Base-by-base conservation (phyloP, 2,113 vertebrate species). In the Furnarius figulus region DNA sequence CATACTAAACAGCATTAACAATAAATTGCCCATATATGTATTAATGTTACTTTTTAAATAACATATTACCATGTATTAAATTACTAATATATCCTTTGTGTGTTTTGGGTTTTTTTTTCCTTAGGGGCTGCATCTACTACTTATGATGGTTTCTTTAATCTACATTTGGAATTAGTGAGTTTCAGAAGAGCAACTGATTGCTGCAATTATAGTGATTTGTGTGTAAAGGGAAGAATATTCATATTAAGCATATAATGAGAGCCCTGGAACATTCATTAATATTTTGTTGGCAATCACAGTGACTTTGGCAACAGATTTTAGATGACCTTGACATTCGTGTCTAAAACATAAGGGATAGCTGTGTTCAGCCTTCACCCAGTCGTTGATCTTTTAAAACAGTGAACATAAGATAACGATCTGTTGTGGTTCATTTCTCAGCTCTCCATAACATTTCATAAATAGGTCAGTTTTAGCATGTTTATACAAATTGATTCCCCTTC, bases 331-430 rank as follows among this genome's bases (percentile, higher is more conserved):
- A 80, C 42, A 72, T 87, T 85, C 85, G 87, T 7, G 8, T 87
- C 87, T 86, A 82, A 96, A 97, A 88, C 80, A 93, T 42, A 73
- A 27, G 65, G 2, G 5, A 82, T 82, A 77, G 47, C 76, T 85
- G 76, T 46, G 74, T 74, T 93, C 56, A 94, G 73, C 37, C 85
- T 94, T 86, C 40, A 85, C 53, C 78, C 86, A 93, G 56, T 75
- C 0, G 4, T 85, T 92, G 90, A 78, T 96, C 63, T 84, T 87
- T 96, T 75, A 89, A 92, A 95, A 86, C 42, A 80, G 67, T 82
- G 81, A 96, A 79, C 28, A 76, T 56, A 77, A 95, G 95, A 95
- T 93, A 94, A 94, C 90, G 91, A 96, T 96, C 83, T 89, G 37
- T 84, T 94, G 73, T 66, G 80, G 78, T 82, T 93, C 84, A 83